phyloP scores from a whole-genome alignment of 2,113 vertebrate species.

The Bos javanicus region DNA sequence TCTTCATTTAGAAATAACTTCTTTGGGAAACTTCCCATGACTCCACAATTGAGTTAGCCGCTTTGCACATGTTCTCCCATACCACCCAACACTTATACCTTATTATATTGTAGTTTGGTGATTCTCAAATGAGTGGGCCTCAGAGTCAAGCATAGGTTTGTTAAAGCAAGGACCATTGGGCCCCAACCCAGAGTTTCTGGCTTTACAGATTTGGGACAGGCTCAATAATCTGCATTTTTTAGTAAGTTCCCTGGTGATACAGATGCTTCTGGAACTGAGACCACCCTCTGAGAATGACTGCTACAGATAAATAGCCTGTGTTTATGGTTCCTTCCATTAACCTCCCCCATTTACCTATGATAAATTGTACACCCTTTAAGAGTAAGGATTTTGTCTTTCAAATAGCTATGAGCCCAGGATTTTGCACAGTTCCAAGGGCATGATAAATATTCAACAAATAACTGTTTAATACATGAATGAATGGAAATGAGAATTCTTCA shows the following conservation, averaged over 20 bases:
- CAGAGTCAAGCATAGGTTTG: neutral
- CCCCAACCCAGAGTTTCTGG: neutral
- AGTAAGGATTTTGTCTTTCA: neutral
- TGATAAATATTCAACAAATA: neutral
- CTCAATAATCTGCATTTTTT: neutral
- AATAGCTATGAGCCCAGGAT: neutral
- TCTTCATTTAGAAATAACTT: neutral
- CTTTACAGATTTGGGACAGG: neutral
- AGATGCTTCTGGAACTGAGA: neutral
- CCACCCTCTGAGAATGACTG: neutral
- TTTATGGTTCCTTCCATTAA: neutral
- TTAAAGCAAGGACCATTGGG: neutral
- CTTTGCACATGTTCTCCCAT: neutral
- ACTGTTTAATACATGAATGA: neutral
- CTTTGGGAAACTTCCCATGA: neutral
- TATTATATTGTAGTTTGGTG: neutral
- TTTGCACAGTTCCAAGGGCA: neutral
- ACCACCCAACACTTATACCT: neutral
- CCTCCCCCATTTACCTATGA: neutral
- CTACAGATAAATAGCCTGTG: neutral
- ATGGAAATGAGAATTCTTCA: neutral
- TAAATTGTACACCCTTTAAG: neutral
- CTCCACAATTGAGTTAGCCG: neutral
- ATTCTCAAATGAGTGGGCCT: neutral
- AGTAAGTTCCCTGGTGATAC: neutral